These are phyloP conservation scores for Glaucopsyche alexis DNA, from an alignment of 2,888 invertebrate genomes.

Conservation along the genomic window DNA sequence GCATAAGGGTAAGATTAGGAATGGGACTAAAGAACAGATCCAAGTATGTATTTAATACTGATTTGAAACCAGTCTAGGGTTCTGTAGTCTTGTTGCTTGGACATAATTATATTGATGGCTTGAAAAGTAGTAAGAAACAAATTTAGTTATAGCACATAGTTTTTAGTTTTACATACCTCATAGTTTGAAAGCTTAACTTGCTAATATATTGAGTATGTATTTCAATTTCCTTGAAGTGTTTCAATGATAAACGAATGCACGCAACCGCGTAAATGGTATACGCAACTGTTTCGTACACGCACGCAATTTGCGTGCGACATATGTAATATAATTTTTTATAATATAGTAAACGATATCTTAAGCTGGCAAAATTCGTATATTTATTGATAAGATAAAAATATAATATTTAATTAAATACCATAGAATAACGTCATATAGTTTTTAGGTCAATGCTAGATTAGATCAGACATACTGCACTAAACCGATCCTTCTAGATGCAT, in stretches of 20 bases:
- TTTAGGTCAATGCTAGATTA: not conserved
- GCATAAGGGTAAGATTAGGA: slow-evolving; percentile 29
- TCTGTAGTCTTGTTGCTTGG: slow-evolving; percentile 7
- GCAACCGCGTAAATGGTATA: not conserved
- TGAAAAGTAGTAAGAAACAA: not conserved
- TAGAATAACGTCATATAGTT: not conserved
- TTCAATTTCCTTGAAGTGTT: not conserved
- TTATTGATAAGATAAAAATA: not conserved
- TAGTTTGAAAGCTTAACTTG: not conserved
- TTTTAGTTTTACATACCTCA: not conserved
- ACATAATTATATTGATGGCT: not conserved
- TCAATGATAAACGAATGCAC: not conserved
- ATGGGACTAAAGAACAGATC: slow-evolving; percentile 30
- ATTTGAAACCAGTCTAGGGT: slow-evolving; percentile 8
- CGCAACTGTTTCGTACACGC: not conserved
- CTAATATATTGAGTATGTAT: not conserved
- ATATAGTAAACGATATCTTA: too few species aligned
- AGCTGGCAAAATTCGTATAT: too few species aligned
- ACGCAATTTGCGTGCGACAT: not conserved
- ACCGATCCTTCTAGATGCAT: not conserved
- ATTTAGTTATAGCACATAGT: not conserved
- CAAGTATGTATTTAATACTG: slow-evolving; percentile 28
- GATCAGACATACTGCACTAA: not conserved
- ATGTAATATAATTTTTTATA: too few species aligned
- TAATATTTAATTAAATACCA: not conserved